Conservation (phyloP, 2,888 invertebrate species). For the Polyommatus iphigenia region DNA sequence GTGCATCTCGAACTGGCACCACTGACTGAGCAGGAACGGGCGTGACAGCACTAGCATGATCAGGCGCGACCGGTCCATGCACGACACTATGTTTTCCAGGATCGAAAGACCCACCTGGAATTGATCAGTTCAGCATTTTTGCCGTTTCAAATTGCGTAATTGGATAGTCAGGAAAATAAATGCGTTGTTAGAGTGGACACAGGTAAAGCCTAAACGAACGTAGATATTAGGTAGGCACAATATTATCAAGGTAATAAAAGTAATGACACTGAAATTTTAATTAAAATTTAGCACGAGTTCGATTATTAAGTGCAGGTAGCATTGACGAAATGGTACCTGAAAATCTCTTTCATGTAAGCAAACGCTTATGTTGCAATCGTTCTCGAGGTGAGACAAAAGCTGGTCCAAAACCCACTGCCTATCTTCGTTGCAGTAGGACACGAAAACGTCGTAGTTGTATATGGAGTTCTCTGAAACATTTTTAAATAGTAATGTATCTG, state of each 20-base stretch:
- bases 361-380: slow-evolving; percentile 77
- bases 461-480: slow-evolving; percentile 54
- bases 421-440: slow-evolving; percentile 84
- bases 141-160: too few relatives aligned
- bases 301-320: slow-evolving; percentile 30
- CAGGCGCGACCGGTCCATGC: slow-evolving; percentile 83
- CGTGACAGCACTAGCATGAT: slow-evolving; percentile 83
- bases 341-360: slow-evolving; percentile 87
- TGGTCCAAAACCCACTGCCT: slow-evolving; percentile 82
- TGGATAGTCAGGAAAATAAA: too few relatives aligned
- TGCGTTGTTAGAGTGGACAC: too few relatives aligned
- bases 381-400: slow-evolving; percentile 82
- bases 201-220: too few relatives aligned
- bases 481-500: too few relatives aligned
- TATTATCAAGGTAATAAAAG: too few relatives aligned
- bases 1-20: slow-evolving; percentile 88
- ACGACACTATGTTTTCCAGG: slow-evolving; percentile 84
- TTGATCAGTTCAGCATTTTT: background rate
- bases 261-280: too few relatives aligned
- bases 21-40: slow-evolving; percentile 83
- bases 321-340: slow-evolving; percentile 60
- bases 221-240: too few relatives aligned
- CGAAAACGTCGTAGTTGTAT: slow-evolving; percentile 83
- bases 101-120: slow-evolving; percentile 83
- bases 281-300: too few relatives aligned